phyloP scores from a whole-genome alignment of 1,140 invertebrate species.

The Drosophila littoralis region DNA sequence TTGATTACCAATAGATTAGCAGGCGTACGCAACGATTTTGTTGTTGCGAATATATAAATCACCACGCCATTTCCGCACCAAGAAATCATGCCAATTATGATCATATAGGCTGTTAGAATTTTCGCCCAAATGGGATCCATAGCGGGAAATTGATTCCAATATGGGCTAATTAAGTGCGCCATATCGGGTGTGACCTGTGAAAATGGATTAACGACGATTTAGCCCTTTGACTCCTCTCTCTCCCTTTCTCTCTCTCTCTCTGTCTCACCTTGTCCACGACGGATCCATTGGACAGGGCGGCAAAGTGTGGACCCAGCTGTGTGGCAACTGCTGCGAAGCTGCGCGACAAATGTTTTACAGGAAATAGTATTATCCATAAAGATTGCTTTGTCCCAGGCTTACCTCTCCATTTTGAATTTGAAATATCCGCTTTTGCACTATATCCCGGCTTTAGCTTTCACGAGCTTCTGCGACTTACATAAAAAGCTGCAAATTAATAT shows the following conservation, averaged over 20 bases:
- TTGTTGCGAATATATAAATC: conserved; percentile 87
- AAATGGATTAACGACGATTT: not conserved
- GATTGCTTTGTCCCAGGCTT: conserved; percentile 5
- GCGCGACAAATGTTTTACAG: conserved; percentile 11
- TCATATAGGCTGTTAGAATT: conserved; percentile 76
- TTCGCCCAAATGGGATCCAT: conserved; percentile 90
- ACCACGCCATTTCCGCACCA: conserved; percentile 87
- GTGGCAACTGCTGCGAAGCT: conserved; percentile 71
- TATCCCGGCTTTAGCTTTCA: conserved; percentile 66
- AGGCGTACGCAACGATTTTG: conserved; percentile 86
- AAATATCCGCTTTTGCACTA: conserved; percentile 46
- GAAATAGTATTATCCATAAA: not conserved
- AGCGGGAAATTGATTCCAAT: conserved; percentile 91
- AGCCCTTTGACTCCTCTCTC: not conserved
- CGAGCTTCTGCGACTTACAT: conserved; percentile 56
- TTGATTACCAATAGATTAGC: conserved; percentile 87
- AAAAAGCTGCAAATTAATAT: conserved; percentile 74
- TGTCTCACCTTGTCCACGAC: conserved; percentile 75
- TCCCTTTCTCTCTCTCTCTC: not conserved
- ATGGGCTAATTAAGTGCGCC: conserved; percentile 89
- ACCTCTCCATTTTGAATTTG: conserved; percentile 74
- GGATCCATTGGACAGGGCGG: conserved; percentile 80
- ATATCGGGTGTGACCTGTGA: conserved; percentile 88
- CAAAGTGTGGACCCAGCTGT: conserved; percentile 78
- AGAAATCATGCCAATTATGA: conserved; percentile 82